A percentile compares a stretch with the other conserved stretches of the same genome.
Evolutionary conservation across 2,888 invertebrate genomes (phyloP).

Genomic region (Coenonympha arcania): DNA sequence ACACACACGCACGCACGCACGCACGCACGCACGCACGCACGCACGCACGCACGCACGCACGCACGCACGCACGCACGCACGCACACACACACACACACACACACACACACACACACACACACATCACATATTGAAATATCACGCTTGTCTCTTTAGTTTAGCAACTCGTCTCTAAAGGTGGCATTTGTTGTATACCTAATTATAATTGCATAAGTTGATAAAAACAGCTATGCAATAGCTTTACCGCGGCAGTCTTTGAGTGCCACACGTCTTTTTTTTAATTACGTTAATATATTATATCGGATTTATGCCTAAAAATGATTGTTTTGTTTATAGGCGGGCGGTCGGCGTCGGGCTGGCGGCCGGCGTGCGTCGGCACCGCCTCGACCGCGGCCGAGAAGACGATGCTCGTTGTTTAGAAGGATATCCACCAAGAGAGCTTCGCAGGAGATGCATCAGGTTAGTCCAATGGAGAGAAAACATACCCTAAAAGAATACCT

Average conservation of each 20-base stretch:
- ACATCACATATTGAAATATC: too few relatives aligned
- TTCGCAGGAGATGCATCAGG: slow-evolving; percentile 92
- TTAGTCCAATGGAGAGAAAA: slow-evolving; percentile 27
- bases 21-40: slow-evolving; percentile 11
- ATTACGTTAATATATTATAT: too few relatives aligned
- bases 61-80: slow-evolving; percentile 12
- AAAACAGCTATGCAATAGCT: too few relatives aligned
- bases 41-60: slow-evolving; percentile 11
- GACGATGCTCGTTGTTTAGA: slow-evolving; percentile 90
- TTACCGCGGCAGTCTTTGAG: too few relatives aligned
- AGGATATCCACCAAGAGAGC: slow-evolving; percentile 93
- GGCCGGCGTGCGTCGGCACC: slow-evolving; percentile 70
- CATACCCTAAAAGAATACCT: too few relatives aligned
- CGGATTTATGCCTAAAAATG: too few relatives aligned
- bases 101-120: slow-evolving; percentile 9
- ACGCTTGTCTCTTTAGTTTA: too few relatives aligned
- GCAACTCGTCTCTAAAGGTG: too few relatives aligned
- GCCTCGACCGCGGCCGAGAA: slow-evolving; percentile 69
- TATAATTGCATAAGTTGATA: too few relatives aligned
- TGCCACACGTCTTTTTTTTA: too few relatives aligned
- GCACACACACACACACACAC: slow-evolving; percentile 9
- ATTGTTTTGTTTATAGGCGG: too few relatives aligned
- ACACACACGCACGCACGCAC: background rate
- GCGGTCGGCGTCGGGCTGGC: slow-evolving; percentile 53
- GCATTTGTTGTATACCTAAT: too few relatives aligned